Conservation (phyloP, 2,888 invertebrate genomes). For the Saturnia japonica region DNA sequence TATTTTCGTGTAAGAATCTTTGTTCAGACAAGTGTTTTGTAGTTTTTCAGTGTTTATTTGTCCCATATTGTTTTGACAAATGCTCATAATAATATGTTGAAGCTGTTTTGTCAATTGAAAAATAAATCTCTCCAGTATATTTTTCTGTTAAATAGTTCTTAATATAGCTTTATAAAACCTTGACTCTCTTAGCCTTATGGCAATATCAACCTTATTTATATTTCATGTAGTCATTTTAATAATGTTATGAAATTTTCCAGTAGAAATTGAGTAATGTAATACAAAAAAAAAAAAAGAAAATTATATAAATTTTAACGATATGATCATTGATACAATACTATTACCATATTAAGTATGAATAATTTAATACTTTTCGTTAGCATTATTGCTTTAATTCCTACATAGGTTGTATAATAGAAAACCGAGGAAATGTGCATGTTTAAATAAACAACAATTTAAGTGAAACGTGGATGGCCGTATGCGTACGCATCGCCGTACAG, state of each 20-base stretch:
- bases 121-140: not conserved
- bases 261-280: not conserved
- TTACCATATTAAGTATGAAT: not conserved
- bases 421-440: conserved; percentile 47
- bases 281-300: not conserved
- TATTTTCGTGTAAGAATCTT: not conserved
- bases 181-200: not conserved
- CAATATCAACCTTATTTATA: too few species aligned
- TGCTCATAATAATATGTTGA: not conserved
- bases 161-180: not conserved
- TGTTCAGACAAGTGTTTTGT: not conserved
- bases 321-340: not conserved
- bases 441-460: conserved; percentile 41
- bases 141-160: not conserved
- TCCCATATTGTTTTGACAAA: not conserved
- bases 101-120: not conserved
- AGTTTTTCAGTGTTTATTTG: not conserved
- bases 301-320: too few species aligned
- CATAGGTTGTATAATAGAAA: conserved; percentile 50
- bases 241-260: too few species aligned
- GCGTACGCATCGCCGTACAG: conserved; percentile 58
- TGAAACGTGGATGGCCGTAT: conserved; percentile 53
- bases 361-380: conserved; percentile 19
- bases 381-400: conserved; percentile 30
- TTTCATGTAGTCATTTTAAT: too few species aligned